Evolutionary conservation across 2,113 vertebrate genomes (phyloP), one percentile per base, ranked within the genome.

Genomic region (Bolborhynchus lineola): DNA sequence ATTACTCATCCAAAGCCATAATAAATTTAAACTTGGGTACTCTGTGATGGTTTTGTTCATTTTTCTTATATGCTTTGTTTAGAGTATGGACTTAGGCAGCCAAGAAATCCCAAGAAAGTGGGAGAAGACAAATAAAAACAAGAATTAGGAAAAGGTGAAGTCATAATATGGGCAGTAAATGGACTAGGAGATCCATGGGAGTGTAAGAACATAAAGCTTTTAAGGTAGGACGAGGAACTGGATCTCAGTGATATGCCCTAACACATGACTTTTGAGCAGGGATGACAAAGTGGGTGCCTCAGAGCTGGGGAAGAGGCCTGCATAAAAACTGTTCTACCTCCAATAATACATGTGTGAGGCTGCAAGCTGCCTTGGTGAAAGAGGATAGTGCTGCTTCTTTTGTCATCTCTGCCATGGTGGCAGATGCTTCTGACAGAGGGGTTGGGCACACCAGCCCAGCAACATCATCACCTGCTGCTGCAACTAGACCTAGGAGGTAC

Each of bases 291-390:
- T 5, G 14, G 14, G 25, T 50, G 33, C 29, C 68, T 76, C 39
- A 63, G 59, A 87, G 14, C 41, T 81, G 52, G 31, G 29, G 26
- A 77, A 92, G 33, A 71, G 28, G 18, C 37, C 63, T 62, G 29
- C 0, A 0, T 7, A 41, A 52, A 52, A 62, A 50, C 28, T 65
- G 44, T 46, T 90, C 49, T 60, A 75, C 50, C 33, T 70, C 33
- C 63, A 21, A 6, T 28, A 49, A 71, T 3, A 87, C 3, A 35
- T 0, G 0, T 25, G 9, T 6, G 11, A 37, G 19, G 77, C 50
- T 35, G 42, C 8, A 6, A 31, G 10, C 16, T 28, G 55, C 44
- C 52, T 11, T 39, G 13, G 19, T 42, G 31, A 64, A 26, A 39
- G 23, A 26, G 49, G 16, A 86, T 13, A 11, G 8, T 1, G 21